Percentiles rank a stretch among this genome's conserved stretches.
phyloP scores from a whole-genome alignment of 92 coral and sea anemone genomes.

The Ricordea florida region DNA sequence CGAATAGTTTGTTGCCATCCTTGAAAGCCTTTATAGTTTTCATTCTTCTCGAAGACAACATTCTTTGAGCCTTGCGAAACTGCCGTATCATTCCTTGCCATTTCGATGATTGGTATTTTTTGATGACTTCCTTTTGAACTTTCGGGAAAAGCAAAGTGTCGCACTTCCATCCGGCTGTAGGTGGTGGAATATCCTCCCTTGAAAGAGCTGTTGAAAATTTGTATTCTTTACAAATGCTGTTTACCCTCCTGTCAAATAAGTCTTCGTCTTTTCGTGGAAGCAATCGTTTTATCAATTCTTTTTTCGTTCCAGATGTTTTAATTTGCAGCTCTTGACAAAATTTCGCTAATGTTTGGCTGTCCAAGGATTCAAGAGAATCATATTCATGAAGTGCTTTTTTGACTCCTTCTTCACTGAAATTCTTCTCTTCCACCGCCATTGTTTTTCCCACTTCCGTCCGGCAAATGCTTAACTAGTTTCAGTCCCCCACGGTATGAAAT shows the following conservation, averaged over 20 bases:
- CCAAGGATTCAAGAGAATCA: not conserved
- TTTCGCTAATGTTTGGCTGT: not conserved
- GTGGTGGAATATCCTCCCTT: not conserved
- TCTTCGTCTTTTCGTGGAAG: conserved; percentile 5
- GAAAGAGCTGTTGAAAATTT: conserved; percentile 9
- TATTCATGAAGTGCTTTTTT: not conserved
- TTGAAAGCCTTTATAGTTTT: no score
- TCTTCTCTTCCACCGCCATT: not conserved
- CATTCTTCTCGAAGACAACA: no score
- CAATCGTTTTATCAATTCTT: conserved; percentile 4
- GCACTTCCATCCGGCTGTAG: conserved; percentile 16
- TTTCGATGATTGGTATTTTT: not conserved
- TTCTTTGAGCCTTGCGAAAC: conserved; percentile 1
- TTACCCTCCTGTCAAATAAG: conserved; percentile 4
- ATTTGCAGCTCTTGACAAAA: conserved; percentile 15
- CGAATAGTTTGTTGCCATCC: no score
- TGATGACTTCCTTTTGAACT: not conserved
- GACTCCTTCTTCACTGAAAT: not conserved
- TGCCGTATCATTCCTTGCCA: no score
- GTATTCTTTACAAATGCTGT: conserved; percentile 12
- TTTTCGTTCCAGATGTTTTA: conserved; percentile 6
- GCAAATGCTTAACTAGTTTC: conserved; percentile 20
- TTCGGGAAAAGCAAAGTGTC: not conserved
- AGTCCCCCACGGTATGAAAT: conserved; percentile 35
- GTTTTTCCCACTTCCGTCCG: conserved; percentile 21